phyloP scores from a whole-genome alignment of 2,797 vertebrate genomes.

The Lateolabrax maculatus region DNA sequence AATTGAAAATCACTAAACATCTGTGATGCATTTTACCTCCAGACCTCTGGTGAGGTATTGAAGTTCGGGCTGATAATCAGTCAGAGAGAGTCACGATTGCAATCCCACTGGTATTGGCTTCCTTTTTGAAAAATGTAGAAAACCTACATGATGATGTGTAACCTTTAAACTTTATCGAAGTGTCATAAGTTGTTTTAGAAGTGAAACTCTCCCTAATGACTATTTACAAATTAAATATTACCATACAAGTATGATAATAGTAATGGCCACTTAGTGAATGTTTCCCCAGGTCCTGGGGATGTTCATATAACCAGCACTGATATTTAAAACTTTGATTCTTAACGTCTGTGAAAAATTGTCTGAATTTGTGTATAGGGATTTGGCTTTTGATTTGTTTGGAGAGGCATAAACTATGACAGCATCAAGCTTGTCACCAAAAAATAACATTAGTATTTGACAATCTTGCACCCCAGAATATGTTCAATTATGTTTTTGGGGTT shows the following conservation, averaged over 20 bases:
- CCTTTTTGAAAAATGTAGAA: constrained; percentile 45
- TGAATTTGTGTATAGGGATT: not conserved
- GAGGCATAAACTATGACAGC: not conserved
- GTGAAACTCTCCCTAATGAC: constrained; percentile 7
- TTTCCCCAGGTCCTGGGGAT: not conserved
- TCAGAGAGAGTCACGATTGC: constrained; percentile 54
- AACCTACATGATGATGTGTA: constrained; percentile 27
- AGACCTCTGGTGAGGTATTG: constrained; percentile 42
- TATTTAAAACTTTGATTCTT: not conserved
- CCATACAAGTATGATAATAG: not conserved
- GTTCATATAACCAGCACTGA: not conserved
- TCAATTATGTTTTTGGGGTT: not conserved
- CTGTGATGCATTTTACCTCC: constrained; percentile 39
- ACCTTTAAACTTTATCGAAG: constrained; percentile 37
- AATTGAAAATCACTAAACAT: constrained; percentile 46
- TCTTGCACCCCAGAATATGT: not conserved
- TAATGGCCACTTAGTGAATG: not conserved
- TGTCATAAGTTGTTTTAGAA: constrained; percentile 18
- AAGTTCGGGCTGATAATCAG: constrained; percentile 49
- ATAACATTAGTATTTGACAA: not conserved
- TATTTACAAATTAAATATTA: not conserved
- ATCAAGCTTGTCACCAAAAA: not conserved
- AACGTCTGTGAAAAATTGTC: not conserved
- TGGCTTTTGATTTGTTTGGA: not conserved
- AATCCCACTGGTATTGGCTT: constrained; percentile 45